phyloP scores from a whole-genome alignment of 2,113 vertebrate species.

The Perca schrenkii region DNA sequence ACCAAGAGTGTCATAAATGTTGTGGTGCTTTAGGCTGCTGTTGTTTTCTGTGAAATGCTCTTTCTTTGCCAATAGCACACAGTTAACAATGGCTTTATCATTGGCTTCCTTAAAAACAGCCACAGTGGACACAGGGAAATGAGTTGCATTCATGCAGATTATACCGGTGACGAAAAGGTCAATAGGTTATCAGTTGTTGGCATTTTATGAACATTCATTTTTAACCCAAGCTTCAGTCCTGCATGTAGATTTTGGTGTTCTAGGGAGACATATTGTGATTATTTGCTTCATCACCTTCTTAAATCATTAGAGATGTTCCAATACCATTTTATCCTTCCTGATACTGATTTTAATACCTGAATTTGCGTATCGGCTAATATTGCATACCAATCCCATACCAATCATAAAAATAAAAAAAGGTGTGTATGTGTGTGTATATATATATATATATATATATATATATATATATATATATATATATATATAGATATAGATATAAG shows the following conservation, averaged over 20 bases:
- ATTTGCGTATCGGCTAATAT: too few species aligned
- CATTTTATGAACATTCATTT: conserved; percentile 21
- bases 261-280: not conserved
- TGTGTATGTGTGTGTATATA: too few species aligned
- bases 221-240: not conserved
- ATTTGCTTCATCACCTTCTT: not conserved
- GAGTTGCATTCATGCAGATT: not conserved
- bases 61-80: not conserved
- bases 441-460: too few species aligned
- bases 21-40: conserved; percentile 3
- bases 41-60: conserved; percentile 6
- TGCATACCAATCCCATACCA: too few species aligned
- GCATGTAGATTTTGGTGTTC: not conserved
- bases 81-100: conserved; percentile 1
- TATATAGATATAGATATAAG: too few species aligned
- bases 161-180: not conserved
- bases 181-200: not conserved
- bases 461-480: too few species aligned
- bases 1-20: not conserved
- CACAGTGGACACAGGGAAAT: not conserved
- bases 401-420: too few species aligned
- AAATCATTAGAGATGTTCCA: not conserved
- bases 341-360: too few species aligned
- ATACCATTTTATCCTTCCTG: too few species aligned
- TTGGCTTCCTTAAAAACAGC: not conserved